Evolutionary conservation across 2,888 invertebrate species (phyloP).

Genomic region (Portevinia maculata): DNA sequence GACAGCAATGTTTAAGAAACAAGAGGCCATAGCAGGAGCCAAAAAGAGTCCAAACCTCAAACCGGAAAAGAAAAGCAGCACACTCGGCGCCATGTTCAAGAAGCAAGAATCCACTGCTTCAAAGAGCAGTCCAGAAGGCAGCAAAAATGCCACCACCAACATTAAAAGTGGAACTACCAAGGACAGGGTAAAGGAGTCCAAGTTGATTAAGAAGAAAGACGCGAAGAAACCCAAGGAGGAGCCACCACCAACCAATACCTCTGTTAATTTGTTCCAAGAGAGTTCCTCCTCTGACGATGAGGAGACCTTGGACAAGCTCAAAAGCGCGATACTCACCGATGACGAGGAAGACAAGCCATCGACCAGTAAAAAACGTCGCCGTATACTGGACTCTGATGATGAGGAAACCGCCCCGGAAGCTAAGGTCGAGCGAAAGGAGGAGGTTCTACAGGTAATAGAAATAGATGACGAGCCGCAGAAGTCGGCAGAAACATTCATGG

Average conservation of each 20-base stretch:
- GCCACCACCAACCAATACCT: constrained; percentile 75
- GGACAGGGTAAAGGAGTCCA: constrained; percentile 45
- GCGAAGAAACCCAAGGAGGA: constrained; percentile 40
- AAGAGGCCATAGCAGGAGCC: constrained; percentile 24
- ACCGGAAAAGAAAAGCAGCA: constrained; percentile 65
- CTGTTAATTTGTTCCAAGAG: constrained; percentile 78
- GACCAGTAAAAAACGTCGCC: constrained; percentile 77
- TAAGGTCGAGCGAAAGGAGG: constrained; percentile 74
- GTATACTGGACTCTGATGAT: constrained; percentile 80
- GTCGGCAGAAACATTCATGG: constrained; percentile 79
- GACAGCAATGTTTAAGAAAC: constrained; percentile 60
- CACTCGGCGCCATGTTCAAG: constrained; percentile 28
- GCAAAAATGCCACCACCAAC: constrained; percentile 26
- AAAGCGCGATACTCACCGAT: constrained; percentile 76
- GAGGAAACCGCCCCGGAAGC: constrained; percentile 76
- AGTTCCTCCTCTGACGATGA: constrained; percentile 79
- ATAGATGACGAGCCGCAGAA: constrained; percentile 60
- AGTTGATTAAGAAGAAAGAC: constrained; percentile 75
- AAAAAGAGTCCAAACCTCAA: constrained; percentile 62
- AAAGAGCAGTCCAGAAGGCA: constrained; percentile 30
- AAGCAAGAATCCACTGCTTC: constrained; percentile 32
- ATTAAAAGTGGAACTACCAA: constrained; percentile 78
- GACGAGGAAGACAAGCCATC: constrained; percentile 75
- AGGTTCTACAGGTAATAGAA: constrained; percentile 37
- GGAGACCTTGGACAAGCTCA: constrained; percentile 79